Base-by-base conservation (phyloP, 2,888 invertebrate genomes). In the Matsumyia berberina region DNA sequence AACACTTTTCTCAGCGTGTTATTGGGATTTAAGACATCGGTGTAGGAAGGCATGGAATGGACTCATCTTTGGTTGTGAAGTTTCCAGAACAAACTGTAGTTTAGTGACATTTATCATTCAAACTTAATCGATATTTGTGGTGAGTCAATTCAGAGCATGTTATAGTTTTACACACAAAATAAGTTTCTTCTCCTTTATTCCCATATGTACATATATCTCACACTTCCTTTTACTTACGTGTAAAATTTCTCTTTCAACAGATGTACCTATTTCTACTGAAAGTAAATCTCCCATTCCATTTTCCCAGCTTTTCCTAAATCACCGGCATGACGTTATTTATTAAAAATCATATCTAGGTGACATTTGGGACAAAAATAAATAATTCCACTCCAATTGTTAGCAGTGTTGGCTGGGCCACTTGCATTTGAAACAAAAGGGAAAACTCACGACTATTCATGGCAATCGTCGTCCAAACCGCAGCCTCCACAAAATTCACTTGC, bases 401-500 rank as follows among this genome's bases (percentile, higher is more conserved):
- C 58, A 67, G 73, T 74, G 55, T 64, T 24, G n/a, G n/a, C n/a
- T 17, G 11, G 60, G 37, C 60, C 60, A 60, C 66, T 79, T 72
- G 60, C 58, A 55, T 60, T 49, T 24, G 49, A 51, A 58, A 49
- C 29, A 55, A 80, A 80, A 72, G 60, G 80, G 67, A 80, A 80
- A 80, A 37, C 60, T 73, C 80, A 80, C 74, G 80, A 81, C 42
- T 33, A 1, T 11, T 9, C 44, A 66, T 31, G 69, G 17, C 53
- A 62, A 39, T 70, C 62, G 35, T 60, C 35, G 49, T 42, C 67
- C 67, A 53, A 58, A 33, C 12, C 35, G 9, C 12, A 6, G 17
- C 42, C 62, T 39, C 80, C 78, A 72, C 77, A 77, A n/a, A n/a
- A 72, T 60, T 66, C 64, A 74, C 74, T 74, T 74, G 74, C 74